These are phyloP conservation scores for Philotrypesis tridentata DNA, from an alignment of 1,140 invertebrate species.

Conservation along the genomic window DNA sequence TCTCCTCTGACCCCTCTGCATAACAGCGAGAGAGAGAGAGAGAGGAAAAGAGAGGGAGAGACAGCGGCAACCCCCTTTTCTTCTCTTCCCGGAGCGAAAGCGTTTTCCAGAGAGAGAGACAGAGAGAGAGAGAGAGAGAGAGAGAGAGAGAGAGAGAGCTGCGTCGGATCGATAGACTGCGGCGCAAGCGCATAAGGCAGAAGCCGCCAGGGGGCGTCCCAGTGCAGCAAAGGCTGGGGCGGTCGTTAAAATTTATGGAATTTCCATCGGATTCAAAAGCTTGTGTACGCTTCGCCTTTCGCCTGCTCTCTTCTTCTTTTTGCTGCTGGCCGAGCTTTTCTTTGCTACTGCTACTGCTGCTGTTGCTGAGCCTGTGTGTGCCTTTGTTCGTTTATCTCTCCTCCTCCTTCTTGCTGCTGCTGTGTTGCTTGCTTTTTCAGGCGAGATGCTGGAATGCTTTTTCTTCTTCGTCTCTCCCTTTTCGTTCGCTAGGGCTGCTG, in stretches of 20 bases:
- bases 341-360: neutral
- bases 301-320: neutral
- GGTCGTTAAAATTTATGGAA: slow-evolving; percentile 56
- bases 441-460: neutral
- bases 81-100: slow-evolving; percentile 16
- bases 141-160: slow-evolving; percentile 7
- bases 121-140: neutral
- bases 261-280: slow-evolving; percentile 53
- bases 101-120: slow-evolving; percentile 16
- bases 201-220: neutral
- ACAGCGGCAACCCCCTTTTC: neutral
- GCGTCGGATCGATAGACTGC: slow-evolving; percentile 42
- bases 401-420: neutral
- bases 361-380: neutral
- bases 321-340: neutral
- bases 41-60: neutral
- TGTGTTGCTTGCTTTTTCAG: neutral
- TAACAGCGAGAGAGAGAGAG: neutral
- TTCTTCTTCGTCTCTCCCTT: neutral
- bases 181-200: neutral
- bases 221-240: neutral
- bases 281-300: slow-evolving; percentile 25
- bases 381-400: slow-evolving; percentile 6
- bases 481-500: neutral
- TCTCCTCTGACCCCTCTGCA: neutral